Percentiles rank a stretch among this genome's conserved stretches.
Evolutionary conservation across 2,888 invertebrate species (phyloP).

Genomic region (Salpingus planirostris): DNA sequence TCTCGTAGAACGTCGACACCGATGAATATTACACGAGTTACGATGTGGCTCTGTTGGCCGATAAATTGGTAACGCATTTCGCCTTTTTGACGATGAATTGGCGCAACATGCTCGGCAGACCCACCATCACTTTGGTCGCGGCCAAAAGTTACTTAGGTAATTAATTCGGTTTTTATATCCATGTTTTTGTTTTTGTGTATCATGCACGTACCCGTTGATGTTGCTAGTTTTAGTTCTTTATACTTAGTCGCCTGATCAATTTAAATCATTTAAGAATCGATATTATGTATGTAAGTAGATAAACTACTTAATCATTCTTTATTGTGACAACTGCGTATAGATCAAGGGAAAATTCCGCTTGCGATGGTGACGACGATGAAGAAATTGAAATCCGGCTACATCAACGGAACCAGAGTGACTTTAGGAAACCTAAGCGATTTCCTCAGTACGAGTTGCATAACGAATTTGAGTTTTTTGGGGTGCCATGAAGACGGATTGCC

Average conservation of each 20-base stretch:
- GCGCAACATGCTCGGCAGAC: conserved; percentile 95
- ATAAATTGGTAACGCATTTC: conserved; percentile 88
- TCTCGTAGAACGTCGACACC: conserved; percentile 72
- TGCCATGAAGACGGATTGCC: conserved; percentile 89
- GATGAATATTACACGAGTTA: conserved; percentile 96
- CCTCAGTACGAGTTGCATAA: conserved; percentile 93
- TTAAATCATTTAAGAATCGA: no score
- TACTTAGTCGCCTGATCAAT: no score
- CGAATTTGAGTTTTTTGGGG: conserved; percentile 90
- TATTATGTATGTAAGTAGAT: no score
- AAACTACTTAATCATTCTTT: no score
- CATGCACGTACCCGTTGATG: no score
- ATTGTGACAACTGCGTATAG: conserved; percentile 45
- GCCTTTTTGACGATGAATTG: conserved; percentile 94
- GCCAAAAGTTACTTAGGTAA: conserved; percentile 80
- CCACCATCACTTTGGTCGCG: conserved; percentile 84
- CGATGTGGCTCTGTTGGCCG: conserved; percentile 89
- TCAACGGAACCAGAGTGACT: conserved; percentile 96
- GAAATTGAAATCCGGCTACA: conserved; percentile 96
- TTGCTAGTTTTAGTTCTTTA: no score
- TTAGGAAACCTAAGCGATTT: conserved; percentile 93
- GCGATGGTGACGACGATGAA: conserved; percentile 97
- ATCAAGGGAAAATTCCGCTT: conserved; percentile 83
- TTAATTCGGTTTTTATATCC: no score
- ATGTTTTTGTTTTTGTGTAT: no score